Base-by-base conservation (phyloP, 2,113 vertebrate species). In the Miniopterus natalensis region DNA sequence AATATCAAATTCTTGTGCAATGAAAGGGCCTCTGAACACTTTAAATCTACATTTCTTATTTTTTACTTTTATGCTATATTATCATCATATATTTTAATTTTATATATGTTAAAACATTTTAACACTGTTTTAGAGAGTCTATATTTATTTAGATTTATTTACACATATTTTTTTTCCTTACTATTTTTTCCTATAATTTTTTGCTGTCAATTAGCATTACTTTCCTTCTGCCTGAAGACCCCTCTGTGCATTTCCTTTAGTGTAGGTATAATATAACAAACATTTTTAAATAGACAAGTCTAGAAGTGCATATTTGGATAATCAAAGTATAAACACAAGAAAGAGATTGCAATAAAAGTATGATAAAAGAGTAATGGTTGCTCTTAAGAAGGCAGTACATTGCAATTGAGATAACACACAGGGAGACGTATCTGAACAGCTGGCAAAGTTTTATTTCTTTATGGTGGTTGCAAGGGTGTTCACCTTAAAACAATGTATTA, bases 131-230 rank as follows among this genome's bases (percentile, higher is more conserved):
- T 78, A 73, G 40, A 36, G 3, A 66, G 21, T 79, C 49, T 73
- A 57, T 79, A 27, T 84, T 87, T 61, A 74, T 79, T 90, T 92
- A 86, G 18, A 51, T 49, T 77, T 87, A 63, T 77, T 83, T 92
- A 84, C 25, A 61, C 4, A 31, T 49, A 8, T 29, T 40, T 87
- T 20, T 80, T 78, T 84, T 29, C 5, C 51, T 87, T 79, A 57
- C 29, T 61, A 42, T 95, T 79, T 42, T 84, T 87, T 70, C 12
- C 49, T 66, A 40, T 12, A 68, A 55, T 31, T 21, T 84, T 83
- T 77, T 36, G 12, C 31, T 55, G 2, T 84, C 23, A 79, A 36
- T 71, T 57, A 74, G 25, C 65, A 75, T 70, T 4, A 63, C 7
- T 87, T 75, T 87, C 77, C 27, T 63, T 95, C 45, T 84, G 51